phyloP scores from a whole-genome alignment of 2,888 invertebrate species.

The Trimorus sp. region DNA sequence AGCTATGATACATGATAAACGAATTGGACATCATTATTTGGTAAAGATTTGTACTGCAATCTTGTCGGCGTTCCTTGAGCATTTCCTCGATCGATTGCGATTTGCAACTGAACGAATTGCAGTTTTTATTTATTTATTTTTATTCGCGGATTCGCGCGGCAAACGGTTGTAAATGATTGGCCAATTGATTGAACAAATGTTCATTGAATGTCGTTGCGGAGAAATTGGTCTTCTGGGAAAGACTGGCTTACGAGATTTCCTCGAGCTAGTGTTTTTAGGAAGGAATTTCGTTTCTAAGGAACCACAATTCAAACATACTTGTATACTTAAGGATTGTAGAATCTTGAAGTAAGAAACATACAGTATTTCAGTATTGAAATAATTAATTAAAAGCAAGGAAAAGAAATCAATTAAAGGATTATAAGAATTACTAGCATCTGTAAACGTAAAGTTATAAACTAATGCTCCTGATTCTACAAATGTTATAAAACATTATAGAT shows the following conservation, averaged over 20 bases:
- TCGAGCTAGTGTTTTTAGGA: neutral
- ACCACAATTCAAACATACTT: no score
- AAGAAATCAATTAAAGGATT: no score
- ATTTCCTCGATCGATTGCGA: constrained; percentile 7
- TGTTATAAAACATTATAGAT: no score
- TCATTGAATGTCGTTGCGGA: constrained; percentile 28
- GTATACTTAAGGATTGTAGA: no score
- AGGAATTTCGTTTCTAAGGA: neutral
- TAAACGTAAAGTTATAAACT: no score
- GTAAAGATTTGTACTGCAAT: constrained; percentile 11
- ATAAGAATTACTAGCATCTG: no score
- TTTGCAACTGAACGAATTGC: neutral
- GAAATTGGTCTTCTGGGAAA: neutral
- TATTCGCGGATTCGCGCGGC: neutral
- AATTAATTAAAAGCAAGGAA: no score
- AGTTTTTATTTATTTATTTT: neutral
- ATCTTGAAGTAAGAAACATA: no score
- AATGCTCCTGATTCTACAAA: no score
- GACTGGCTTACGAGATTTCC: neutral
- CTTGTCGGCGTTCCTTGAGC: constrained; percentile 4
- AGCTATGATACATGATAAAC: constrained; percentile 20
- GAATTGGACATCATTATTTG: constrained; percentile 24
- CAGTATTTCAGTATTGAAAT: no score
- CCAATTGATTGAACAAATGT: constrained; percentile 22
- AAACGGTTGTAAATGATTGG: neutral